Conservation (phyloP, 30 jellyfish, hydroid and myxozoan species). For the Turritopsis dohrnii region DNA sequence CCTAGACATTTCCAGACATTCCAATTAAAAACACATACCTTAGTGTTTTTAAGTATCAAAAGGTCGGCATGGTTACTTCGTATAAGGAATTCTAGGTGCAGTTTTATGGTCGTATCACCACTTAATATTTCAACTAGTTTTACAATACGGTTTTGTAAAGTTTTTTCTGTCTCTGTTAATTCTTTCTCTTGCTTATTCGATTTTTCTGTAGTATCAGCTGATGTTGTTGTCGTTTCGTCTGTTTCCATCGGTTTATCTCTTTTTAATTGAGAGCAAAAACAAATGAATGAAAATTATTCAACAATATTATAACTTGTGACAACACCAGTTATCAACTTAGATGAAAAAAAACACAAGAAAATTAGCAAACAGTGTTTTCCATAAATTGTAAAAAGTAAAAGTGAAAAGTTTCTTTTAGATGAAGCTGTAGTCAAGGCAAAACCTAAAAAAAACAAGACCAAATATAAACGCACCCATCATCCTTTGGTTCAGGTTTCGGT, state of each 20-base stretch:
- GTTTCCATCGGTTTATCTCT: constrained; percentile 31
- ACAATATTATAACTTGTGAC: no score
- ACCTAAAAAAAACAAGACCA: neutral
- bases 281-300: neutral
- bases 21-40: constrained; percentile 50
- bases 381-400: no score
- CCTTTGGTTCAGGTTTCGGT: neutral
- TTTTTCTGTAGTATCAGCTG: constrained; percentile 6
- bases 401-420: no score
- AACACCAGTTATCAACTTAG: no score
- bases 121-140: constrained; percentile 62
- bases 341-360: no score
- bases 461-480: neutral
- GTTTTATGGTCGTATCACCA: constrained; percentile 83
- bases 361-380: no score
- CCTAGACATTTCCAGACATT: no score
- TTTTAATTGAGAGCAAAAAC: neutral
- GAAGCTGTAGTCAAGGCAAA: no score
- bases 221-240: neutral
- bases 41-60: constrained; percentile 80
- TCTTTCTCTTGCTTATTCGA: constrained; percentile 7
- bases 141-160: constrained; percentile 43
- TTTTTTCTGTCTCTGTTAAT: neutral
- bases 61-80: constrained; percentile 94
- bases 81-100: constrained; percentile 83